These are phyloP conservation scores for Philaethria dido DNA, from an alignment of 2,888 invertebrate species.

Conservation along the genomic window DNA sequence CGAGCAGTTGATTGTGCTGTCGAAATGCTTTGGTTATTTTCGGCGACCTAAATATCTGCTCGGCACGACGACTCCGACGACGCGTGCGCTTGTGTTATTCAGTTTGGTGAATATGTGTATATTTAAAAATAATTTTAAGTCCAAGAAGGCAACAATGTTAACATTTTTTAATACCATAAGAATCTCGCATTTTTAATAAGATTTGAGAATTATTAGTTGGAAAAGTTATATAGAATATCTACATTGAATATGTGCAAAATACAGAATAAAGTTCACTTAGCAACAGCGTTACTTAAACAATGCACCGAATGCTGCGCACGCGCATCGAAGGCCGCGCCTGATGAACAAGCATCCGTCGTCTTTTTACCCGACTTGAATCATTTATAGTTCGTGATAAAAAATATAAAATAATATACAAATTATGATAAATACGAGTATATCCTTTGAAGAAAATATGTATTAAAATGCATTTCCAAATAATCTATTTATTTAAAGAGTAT, in stretches of 20 bases:
- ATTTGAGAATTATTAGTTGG: background rate
- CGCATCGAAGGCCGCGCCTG: conserved; percentile 63
- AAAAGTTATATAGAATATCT: background rate
- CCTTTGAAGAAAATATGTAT: conserved; percentile 38
- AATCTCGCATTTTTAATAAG: no score
- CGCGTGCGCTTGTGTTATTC: conserved; percentile 50
- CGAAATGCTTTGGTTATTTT: conserved; percentile 71
- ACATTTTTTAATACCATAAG: background rate
- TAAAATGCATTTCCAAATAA: background rate
- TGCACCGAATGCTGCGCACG: conserved; percentile 66
- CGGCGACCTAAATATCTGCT: conserved; percentile 79
- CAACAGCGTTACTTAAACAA: conserved; percentile 37
- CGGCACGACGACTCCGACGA: conserved; percentile 45
- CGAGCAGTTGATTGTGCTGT: conserved; percentile 56
- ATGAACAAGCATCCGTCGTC: conserved; percentile 61
- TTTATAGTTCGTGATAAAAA: conserved; percentile 59
- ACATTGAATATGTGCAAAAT: background rate
- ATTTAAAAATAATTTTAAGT: conserved; percentile 41
- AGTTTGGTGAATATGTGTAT: conserved; percentile 41
- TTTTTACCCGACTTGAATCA: conserved; percentile 62
- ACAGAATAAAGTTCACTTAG: conserved; percentile 13
- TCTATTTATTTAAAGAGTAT: background rate
- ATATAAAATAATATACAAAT: conserved; percentile 53
- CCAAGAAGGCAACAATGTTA: conserved; percentile 40
- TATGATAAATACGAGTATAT: no score